Evolutionary conservation across 2,113 vertebrate genomes (phyloP).

Genomic region (Puma concolor): DNA sequence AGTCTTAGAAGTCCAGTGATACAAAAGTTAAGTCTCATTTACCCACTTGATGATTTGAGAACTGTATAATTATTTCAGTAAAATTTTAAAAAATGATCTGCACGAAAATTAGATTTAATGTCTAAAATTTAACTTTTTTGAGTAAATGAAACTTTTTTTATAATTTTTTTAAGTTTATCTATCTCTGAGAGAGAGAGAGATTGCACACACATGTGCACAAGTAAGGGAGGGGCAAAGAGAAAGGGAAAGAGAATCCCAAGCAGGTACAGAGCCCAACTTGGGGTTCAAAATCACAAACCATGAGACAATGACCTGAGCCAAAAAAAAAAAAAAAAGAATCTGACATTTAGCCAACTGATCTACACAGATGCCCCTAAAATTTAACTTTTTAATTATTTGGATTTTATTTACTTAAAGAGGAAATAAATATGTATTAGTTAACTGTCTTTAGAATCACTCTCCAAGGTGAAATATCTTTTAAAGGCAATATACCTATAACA

Average conservation of each 20-base stretch:
- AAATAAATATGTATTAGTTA: neutral
- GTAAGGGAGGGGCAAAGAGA: too few relatives aligned
- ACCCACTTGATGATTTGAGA: neutral
- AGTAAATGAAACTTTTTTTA: too few relatives aligned
- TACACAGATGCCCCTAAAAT: neutral
- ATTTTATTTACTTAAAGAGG: neutral
- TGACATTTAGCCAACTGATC: too few relatives aligned
- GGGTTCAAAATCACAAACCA: too few relatives aligned
- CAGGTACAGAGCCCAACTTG: too few relatives aligned
- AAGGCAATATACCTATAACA: conserved; percentile 42
- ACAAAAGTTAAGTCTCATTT: neutral
- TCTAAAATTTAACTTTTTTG: neutral
- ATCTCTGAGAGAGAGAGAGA: too few relatives aligned
- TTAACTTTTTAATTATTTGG: neutral
- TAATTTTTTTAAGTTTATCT: too few relatives aligned
- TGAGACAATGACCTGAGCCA: too few relatives aligned
- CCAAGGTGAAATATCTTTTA: neutral
- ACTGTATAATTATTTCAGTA: neutral
- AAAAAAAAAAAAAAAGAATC: too few relatives aligned
- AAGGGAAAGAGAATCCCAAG: too few relatives aligned
- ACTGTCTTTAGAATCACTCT: neutral
- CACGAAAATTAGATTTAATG: neutral
- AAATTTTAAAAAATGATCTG: neutral
- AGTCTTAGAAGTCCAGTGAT: neutral
- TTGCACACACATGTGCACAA: too few relatives aligned